Base-by-base conservation (phyloP, 2,888 invertebrate species). In the Sicus ferrugineus region DNA sequence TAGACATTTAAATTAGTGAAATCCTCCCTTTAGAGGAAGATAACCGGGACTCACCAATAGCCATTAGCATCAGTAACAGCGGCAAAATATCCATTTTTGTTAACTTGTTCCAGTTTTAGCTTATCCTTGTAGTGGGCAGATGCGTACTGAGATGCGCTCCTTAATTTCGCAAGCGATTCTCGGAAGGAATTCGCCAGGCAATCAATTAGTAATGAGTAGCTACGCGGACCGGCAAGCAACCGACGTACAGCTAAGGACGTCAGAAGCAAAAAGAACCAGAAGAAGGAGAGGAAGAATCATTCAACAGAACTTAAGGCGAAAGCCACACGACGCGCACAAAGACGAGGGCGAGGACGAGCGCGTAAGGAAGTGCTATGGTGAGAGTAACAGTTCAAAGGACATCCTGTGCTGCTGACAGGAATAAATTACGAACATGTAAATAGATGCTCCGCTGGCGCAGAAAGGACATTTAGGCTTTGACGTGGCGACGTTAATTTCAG, bases 341-440 rank as follows among this genome's bases (percentile, higher is more conserved):
- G 23, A 54, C 23, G n/a, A 6, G n/a, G n/a, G n/a, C n/a, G n/a
- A n/a, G n/a, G n/a, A n/a, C n/a, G n/a, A n/a, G n/a, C n/a, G n/a
- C n/a, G n/a, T n/a, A n/a, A n/a, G n/a, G n/a, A n/a, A n/a, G n/a
- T n/a, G n/a, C n/a, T n/a, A n/a, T n/a, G n/a, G n/a, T n/a, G n/a
- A 19, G n/a, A 4, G 58, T 16, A 42, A 63, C 21, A 69, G 66
- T 61, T 70, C 52, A 66, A 70, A 70, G 67, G 58, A 67, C 63
- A n/a, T n/a, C n/a, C 54, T 63, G 59, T 67, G 58, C 31, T 64
- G 54, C 38, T 68, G 70, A 67, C 70, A 34, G 26, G 56, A 64
- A 70, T 67, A 70, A 64, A 70, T 68, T 59, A 59, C 68, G 63
- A 70, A 21, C 63, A 67, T 67, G 67, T 48, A 64, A 70, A 64